phyloP scores from a whole-genome alignment of 2,113 vertebrate species.

The Conger conger region DNA sequence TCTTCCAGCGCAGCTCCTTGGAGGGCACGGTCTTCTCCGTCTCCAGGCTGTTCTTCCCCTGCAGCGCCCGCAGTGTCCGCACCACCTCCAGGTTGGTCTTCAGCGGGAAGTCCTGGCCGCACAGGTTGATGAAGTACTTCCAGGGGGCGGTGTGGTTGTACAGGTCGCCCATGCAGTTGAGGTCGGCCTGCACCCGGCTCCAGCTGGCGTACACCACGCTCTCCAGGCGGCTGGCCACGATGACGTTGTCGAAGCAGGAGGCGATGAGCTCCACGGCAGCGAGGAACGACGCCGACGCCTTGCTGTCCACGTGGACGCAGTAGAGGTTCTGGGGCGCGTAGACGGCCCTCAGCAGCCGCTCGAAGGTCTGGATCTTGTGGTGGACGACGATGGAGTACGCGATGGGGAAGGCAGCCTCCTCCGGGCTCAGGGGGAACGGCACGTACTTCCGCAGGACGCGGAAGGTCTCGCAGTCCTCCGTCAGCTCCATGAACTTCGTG shows the following conservation, averaged over 20 bases:
- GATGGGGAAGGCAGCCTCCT: slow-evolving; percentile 83
- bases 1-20: slow-evolving; percentile 74
- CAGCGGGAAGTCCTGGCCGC: slow-evolving; percentile 90
- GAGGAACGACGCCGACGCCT: slow-evolving; percentile 66
- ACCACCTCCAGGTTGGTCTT: slow-evolving; percentile 92
- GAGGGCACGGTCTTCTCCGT: slow-evolving; percentile 70
- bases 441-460: slow-evolving; percentile 77
- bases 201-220: slow-evolving; percentile 81
- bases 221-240: slow-evolving; percentile 76
- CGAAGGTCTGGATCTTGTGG: slow-evolving; percentile 77
- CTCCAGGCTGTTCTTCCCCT: slow-evolving; percentile 82
- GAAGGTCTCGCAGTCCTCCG: slow-evolving; percentile 73
- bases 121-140: slow-evolving; percentile 91
- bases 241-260: slow-evolving; percentile 84
- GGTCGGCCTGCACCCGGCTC: slow-evolving; percentile 85
- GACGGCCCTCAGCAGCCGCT: slow-evolving; percentile 62
- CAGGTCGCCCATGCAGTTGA: slow-evolving; percentile 92
- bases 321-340: slow-evolving; percentile 74
- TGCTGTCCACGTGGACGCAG: slow-evolving; percentile 81
- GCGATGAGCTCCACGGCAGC: slow-evolving; percentile 70
- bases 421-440: slow-evolving; percentile 73
- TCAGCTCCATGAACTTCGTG: slow-evolving; percentile 75
- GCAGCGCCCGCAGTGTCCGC: slow-evolving; percentile 69
- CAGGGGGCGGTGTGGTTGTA: slow-evolving; percentile 64
- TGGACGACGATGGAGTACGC: slow-evolving; percentile 88